Evolutionary conservation across 2,888 invertebrate species (phyloP).

Genomic region (Diploptera punctata): DNA sequence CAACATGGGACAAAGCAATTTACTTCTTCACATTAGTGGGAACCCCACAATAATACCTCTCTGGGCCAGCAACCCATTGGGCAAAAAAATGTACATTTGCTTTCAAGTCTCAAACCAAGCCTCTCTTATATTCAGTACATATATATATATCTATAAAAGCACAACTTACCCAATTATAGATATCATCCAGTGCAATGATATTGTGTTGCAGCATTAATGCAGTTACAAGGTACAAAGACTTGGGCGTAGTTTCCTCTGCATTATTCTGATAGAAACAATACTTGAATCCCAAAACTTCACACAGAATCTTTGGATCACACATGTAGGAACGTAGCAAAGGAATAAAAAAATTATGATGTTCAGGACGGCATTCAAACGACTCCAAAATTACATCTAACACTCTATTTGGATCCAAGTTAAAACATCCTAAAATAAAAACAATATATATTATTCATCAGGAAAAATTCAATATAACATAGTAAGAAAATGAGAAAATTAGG

Average conservation of each 20-base stretch:
- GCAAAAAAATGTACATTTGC: no score
- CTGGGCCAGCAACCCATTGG: no score
- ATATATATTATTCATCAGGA: background rate
- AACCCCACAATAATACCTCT: no score
- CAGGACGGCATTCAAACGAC: constrained; percentile 89
- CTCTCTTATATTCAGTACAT: no score
- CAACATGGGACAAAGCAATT: no score
- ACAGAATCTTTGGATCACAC: constrained; percentile 86
- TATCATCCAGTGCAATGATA: constrained; percentile 84
- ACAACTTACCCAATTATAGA: constrained; percentile 87
- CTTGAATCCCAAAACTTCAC: constrained; percentile 95
- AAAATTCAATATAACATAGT: background rate
- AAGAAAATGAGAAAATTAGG: no score
- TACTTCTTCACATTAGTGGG: no score
- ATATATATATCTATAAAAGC: no score
- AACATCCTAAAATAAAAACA: constrained; percentile 77
- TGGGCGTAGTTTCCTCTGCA: constrained; percentile 67
- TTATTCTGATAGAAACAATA: constrained; percentile 73
- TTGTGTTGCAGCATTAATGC: constrained; percentile 89
- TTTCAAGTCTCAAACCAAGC: no score
- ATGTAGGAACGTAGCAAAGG: constrained; percentile 87
- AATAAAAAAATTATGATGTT: constrained; percentile 79
- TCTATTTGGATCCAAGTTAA: constrained; percentile 98
- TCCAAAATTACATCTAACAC: constrained; percentile 96
- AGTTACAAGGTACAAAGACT: constrained; percentile 86